phyloP scores from a whole-genome alignment of 1,140 invertebrate species.

The Eriocheir sinensis region DNA sequence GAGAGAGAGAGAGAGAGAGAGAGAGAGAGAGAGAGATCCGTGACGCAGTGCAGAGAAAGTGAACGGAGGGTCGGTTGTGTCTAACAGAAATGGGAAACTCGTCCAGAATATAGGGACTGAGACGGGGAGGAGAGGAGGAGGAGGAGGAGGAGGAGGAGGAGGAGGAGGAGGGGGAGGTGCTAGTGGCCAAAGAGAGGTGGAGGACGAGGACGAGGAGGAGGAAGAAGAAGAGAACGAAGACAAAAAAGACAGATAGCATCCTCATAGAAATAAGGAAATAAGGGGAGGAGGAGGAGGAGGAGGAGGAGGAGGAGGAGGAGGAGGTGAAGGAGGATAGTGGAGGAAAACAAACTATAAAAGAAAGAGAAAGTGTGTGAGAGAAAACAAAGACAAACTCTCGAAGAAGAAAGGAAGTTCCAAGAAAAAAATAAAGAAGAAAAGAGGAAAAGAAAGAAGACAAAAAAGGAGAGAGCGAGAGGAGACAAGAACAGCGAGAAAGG shows the following conservation, averaged over 20 bases:
- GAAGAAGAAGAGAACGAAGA: slow-evolving; percentile 21
- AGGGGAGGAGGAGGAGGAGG: not conserved
- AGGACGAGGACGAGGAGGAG: not conserved
- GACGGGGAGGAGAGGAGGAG: not conserved
- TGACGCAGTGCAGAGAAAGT: slow-evolving; percentile 9
- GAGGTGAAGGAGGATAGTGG: slow-evolving; percentile 1
- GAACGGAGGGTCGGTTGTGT: not conserved
- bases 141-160: slow-evolving; percentile 10
- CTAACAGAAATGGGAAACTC: not conserved
- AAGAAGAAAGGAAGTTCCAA: not conserved
- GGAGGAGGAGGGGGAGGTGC: not conserved
- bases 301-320: slow-evolving; percentile 32
- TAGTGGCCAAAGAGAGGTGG: not conserved
- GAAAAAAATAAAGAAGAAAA: not conserved
- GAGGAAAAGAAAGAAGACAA: too few relatives aligned
- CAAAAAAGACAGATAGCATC: not conserved
- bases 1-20: slow-evolving; percentile 46
- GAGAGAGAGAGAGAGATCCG: not conserved
- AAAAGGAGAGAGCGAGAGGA: too few relatives aligned
- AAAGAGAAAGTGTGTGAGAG: not conserved
- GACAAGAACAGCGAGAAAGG: too few relatives aligned
- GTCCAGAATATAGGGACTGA: not conserved
- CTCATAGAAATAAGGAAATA: not conserved
- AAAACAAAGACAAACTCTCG: not conserved
- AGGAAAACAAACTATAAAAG: not conserved